Conservation (phyloP, 2,113 vertebrate genomes). For the Myrmecobius fasciatus region DNA sequence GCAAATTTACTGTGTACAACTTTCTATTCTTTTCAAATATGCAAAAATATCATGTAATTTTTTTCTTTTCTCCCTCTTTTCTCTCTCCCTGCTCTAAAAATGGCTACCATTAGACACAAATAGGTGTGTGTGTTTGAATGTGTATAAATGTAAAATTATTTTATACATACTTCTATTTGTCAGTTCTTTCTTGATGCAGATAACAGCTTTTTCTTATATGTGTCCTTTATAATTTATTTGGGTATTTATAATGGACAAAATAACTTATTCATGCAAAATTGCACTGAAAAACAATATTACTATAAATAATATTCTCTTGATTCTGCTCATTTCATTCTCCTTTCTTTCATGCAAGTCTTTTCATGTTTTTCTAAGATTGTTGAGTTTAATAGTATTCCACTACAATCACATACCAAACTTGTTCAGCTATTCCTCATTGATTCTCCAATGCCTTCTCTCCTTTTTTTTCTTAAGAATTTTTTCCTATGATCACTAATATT, state of each 20-base stretch:
- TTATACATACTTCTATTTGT: not conserved
- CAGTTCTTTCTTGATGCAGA: not conserved
- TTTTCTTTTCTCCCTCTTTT: no score
- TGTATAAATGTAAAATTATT: not conserved
- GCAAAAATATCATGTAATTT: no score
- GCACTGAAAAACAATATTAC: not conserved
- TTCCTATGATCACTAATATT: not conserved
- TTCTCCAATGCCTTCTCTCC: not conserved
- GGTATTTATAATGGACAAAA: not conserved
- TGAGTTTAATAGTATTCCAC: not conserved
- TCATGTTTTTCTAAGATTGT: not conserved
- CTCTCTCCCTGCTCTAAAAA: not conserved
- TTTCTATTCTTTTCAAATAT: not conserved
- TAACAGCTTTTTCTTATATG: no score
- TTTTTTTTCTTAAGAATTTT: not conserved
- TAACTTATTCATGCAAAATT: not conserved
- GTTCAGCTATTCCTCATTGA: not conserved
- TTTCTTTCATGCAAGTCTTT: not conserved
- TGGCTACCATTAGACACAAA: not conserved
- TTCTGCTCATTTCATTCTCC: not conserved
- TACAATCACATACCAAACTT: not conserved
- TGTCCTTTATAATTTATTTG: not conserved
- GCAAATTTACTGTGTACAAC: not conserved
- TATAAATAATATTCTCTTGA: not conserved
- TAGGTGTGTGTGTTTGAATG: not conserved